Conservation (phyloP, 2,888 invertebrate genomes). For the Hybos culiciformis region DNA sequence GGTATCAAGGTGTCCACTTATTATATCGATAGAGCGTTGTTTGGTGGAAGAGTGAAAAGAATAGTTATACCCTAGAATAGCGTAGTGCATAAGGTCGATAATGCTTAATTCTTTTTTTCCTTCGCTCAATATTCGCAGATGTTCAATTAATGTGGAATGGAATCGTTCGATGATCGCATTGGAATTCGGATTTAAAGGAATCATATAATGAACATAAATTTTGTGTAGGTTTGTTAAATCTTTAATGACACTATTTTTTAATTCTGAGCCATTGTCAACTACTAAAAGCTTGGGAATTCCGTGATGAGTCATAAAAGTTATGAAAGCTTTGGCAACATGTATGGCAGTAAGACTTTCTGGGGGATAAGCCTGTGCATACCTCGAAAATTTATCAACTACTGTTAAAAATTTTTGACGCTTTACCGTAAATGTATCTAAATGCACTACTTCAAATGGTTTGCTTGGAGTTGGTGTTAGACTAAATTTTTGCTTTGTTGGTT, state of each 20-base stretch:
- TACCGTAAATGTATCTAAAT: constrained; percentile 1
- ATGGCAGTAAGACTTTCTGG: constrained; percentile 1
- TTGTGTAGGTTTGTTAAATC: not conserved
- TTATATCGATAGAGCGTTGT: not conserved
- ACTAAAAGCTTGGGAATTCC: not conserved
- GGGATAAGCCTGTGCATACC: not conserved
- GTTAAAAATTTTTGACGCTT: constrained; percentile 3
- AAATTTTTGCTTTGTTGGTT: not conserved
- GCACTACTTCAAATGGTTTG: constrained; percentile 27
- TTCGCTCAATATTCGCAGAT: not conserved
- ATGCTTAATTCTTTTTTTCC: not conserved
- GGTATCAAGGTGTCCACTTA: too few species aligned
- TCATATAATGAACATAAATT: not conserved
- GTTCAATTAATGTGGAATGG: not conserved
- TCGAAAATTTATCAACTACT: constrained; percentile 1
- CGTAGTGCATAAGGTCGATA: not conserved
- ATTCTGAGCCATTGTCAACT: not conserved
- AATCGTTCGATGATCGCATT: not conserved
- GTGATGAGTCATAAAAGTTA: not conserved
- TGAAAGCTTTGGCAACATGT: not conserved
- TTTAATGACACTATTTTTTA: not conserved
- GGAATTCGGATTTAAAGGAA: not conserved
- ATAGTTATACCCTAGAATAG: not conserved
- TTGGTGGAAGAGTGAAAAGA: not conserved
- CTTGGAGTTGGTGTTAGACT: not conserved